Conservation (phyloP, 2,797 vertebrate genomes). For the Eidolon dupreanum region DNA sequence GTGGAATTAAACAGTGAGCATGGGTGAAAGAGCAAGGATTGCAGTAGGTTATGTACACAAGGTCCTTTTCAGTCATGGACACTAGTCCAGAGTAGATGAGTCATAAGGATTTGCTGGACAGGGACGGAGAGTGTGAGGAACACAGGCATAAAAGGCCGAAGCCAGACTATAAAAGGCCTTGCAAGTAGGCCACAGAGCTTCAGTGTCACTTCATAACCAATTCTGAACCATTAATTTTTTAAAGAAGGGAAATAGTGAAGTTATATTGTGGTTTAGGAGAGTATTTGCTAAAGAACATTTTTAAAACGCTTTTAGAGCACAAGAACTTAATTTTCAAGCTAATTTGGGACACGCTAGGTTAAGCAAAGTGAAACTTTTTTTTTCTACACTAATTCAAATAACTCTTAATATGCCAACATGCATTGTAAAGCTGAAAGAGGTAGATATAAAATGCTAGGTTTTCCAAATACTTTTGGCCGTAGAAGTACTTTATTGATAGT, state of each 20-base stretch:
- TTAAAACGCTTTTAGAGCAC: background rate
- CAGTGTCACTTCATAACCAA: conserved; percentile 35
- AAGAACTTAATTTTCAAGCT: background rate
- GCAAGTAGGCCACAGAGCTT: background rate
- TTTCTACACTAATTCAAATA: background rate
- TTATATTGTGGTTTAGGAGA: conserved; percentile 16
- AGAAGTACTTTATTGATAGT: background rate
- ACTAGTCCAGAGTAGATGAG: background rate
- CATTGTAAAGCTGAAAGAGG: background rate
- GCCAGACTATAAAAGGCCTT: background rate
- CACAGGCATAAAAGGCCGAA: background rate
- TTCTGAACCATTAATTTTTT: background rate
- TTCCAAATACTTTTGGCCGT: background rate
- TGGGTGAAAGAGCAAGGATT: background rate
- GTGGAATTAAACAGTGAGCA: background rate
- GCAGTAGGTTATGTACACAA: background rate
- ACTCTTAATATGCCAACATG: background rate
- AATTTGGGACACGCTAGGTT: background rate
- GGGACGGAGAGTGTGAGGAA: background rate
- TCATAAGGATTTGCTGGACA: background rate
- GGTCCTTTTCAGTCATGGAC: background rate
- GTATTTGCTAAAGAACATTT: background rate
- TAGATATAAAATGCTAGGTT: background rate
- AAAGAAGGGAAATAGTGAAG: conserved; percentile 32
- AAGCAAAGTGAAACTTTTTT: background rate